Conservation (phyloP, 2,888 invertebrate genomes). For the Hirtodrosophila trivittata region DNA sequence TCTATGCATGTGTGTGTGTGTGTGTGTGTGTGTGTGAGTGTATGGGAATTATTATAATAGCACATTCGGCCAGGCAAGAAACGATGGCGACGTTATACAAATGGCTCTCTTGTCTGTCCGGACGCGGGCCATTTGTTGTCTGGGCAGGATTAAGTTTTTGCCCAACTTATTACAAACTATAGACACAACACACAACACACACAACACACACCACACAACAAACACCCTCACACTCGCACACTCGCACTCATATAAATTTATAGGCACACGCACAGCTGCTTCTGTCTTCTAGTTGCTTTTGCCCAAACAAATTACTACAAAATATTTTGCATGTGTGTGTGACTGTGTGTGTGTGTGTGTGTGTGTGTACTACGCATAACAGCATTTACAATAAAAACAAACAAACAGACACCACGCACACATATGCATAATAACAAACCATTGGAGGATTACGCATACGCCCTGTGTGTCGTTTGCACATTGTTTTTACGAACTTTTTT, state of each 20-base stretch:
- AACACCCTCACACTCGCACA: constrained; percentile 19
- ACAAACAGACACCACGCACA: constrained; percentile 30
- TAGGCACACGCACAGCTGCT: constrained; percentile 64
- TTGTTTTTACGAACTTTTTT: not conserved
- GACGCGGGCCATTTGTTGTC: constrained; percentile 59
- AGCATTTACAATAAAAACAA: constrained; percentile 69
- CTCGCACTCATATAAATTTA: constrained; percentile 60
- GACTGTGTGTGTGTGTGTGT: constrained; percentile 25
- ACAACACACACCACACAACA: constrained; percentile 1
- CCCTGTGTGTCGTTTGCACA: constrained; percentile 36
- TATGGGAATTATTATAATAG: constrained; percentile 59
- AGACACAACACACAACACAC: constrained; percentile 30
- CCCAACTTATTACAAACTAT: constrained; percentile 73
- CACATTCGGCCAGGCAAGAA: constrained; percentile 28
- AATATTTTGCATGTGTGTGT: constrained; percentile 68
- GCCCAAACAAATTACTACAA: constrained; percentile 69
- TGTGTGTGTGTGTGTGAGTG: constrained; percentile 10
- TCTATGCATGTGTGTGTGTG: constrained; percentile 11
- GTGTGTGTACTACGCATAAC: constrained; percentile 60
- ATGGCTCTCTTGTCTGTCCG: constrained; percentile 35
- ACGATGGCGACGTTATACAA: constrained; percentile 38
- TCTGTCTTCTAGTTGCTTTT: constrained; percentile 24
- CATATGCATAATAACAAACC: constrained; percentile 22
- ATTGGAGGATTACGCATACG: constrained; percentile 56
- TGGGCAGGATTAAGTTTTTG: constrained; percentile 71